Base-by-base conservation (phyloP, 1,140 invertebrate genomes). In the Drosophila quadrilineata region DNA sequence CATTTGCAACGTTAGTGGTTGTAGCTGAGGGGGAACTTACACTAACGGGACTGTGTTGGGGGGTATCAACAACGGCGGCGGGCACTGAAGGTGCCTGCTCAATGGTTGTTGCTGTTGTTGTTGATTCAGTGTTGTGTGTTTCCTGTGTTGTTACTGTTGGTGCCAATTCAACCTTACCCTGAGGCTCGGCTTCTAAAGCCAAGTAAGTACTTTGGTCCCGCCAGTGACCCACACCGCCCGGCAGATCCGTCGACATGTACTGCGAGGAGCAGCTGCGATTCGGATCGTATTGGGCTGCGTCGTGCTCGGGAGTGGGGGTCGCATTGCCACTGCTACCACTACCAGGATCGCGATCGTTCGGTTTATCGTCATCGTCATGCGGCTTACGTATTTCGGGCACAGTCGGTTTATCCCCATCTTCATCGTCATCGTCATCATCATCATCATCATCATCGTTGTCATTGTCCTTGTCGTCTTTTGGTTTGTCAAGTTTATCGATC, bases 141-240 rank as follows among this genome's bases (percentile, higher is more conserved):
- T 71, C 36, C 16, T 56, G 43, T 52, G 33, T 41, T 38, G 38
- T 29, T 35, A 58, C 41, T 36, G 45, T 74, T 40, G 62, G 71
- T 70, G 59, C 9, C 54, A 43, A 49, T 52, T 60, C 77, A 66
- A 76, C 6, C 59, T 74, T 70, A 10, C 58, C 71, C 74, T 71
- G 74, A 79, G 75, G 63, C 48, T 77, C 67, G 52, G 58, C 69
- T 63, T 88, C 84, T 77, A 89, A 62, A 52, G 87, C 92, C 70
- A 96, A 90, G 86, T 96, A 96, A 41, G 95, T 96, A 89, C 94
- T 96, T 86, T 95, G 92, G 88, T 96, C 95, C 86, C 93, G 93
- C 95, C 95, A 96, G 75, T 94, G 94, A 90, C 94, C 94, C 66
- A 95, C 93, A 43, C 95, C 94, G 57, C 94, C 94, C 3, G 95